Evolutionary conservation across 2,113 vertebrate species (phyloP), one percentile per base, ranked within the genome.

Genomic region (Parus major): DNA sequence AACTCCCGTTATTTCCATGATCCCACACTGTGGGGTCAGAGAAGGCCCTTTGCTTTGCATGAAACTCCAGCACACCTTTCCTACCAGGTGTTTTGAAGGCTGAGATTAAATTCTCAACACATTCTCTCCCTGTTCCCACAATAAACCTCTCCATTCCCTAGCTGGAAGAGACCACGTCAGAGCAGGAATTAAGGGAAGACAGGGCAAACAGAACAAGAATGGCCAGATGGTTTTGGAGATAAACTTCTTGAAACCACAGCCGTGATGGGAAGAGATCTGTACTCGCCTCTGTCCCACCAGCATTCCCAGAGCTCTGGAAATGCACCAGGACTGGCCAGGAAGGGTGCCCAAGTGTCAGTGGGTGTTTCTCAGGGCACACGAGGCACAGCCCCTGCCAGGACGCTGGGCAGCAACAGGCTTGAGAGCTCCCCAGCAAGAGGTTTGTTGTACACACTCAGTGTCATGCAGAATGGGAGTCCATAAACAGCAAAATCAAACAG

Each of bases 361-460:
- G 83, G 77, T 18, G 47, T 29, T 71, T 18, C 65, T 55, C 77
- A 13, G 2, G 2, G 42, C 15, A 56, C 81, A 57, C 2, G 1
- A 92, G 70, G 85, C 89, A 53, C 0, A 0, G 86, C 41, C 91
- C 68, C 55, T 83, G 91, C 88, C 68, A 41, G 77, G 71, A 12
- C 3, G 57, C 70, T 4, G 47, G 70, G 82, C 73, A 59, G 89
- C 73, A 66, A 28, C n/a, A n/a, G 57, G 65, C 60, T 23, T 5
- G 3, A 2, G 60, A 64, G 64, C 29, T 55, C 53, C 65, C 2
- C 7, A 25, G 66, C 2, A 0, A 65, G 75, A 35, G 1, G 44
- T 29, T 52, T 7, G 5, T 11, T 7, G 13, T 0, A 12, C 57
- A 29, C 61, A 3, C 81, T 18, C 87, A 42, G 17, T 0, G 1